These are phyloP conservation scores for Paedocypris sp. DNA, from an alignment of 2,113 vertebrate species.

Conservation along the genomic window DNA sequence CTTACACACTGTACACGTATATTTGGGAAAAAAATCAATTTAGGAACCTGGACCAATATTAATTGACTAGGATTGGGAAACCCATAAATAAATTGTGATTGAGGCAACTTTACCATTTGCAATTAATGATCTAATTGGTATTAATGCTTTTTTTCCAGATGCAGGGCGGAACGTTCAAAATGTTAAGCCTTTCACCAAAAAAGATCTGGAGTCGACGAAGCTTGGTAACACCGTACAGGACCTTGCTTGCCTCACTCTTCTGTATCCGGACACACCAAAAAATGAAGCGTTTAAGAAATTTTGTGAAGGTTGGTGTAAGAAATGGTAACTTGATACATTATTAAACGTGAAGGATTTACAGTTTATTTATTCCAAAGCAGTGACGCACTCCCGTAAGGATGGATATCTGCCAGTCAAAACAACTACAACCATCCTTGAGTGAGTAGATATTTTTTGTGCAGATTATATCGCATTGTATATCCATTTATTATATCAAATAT, in stretches of 20 bases:
- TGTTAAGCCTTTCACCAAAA: constrained; percentile 87
- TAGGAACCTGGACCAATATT: too few species aligned
- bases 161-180: constrained; percentile 82
- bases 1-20: too few species aligned
- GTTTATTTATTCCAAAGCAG: constrained; percentile 15
- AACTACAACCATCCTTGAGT: constrained; percentile 26
- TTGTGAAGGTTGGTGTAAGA: constrained; percentile 70
- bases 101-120: too few species aligned
- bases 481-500: too few species aligned
- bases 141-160: constrained; percentile 36
- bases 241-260: constrained; percentile 67
- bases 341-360: too few species aligned
- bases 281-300: constrained; percentile 76
- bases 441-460: not conserved
- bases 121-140: too few species aligned
- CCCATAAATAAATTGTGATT: too few species aligned
- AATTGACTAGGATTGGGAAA: too few species aligned
- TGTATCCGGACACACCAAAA: constrained; percentile 75
- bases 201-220: constrained; percentile 79
- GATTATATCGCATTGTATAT: not conserved
- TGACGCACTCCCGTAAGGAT: constrained; percentile 1
- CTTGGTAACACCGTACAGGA: constrained; percentile 84
- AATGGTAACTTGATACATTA: too few species aligned
- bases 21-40: too few species aligned
- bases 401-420: constrained; percentile 36